Evolutionary conservation across 1,140 invertebrate species (phyloP).

Genomic region (Ips nitidus): DNA sequence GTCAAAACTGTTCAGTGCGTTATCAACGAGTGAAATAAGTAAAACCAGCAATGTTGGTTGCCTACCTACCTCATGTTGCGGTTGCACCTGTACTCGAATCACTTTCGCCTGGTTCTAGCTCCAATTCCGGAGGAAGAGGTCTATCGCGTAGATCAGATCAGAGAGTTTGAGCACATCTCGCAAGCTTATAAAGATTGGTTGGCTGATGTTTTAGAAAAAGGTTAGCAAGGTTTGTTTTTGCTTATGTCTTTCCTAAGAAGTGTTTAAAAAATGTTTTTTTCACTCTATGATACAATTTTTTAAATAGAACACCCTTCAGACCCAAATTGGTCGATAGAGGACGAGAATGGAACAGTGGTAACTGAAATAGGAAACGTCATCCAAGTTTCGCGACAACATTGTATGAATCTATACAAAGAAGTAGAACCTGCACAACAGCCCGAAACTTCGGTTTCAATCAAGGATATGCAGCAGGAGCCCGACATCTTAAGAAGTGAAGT

Average conservation of each 20-base stretch:
- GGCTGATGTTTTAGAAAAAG: constrained; percentile 70
- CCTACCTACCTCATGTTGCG: constrained; percentile 54
- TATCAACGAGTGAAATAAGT: constrained; percentile 6
- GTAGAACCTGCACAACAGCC: too few relatives aligned
- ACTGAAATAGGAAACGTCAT: too few relatives aligned
- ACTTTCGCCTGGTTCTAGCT: constrained; percentile 59
- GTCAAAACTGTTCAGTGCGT: constrained; percentile 10
- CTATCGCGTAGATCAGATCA: constrained; percentile 78
- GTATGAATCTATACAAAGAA: too few relatives aligned
- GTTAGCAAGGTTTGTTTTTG: constrained; percentile 51
- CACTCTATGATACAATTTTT: too few relatives aligned
- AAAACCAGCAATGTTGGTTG: constrained; percentile 29
- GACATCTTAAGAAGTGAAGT: too few relatives aligned
- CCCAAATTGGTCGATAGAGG: too few relatives aligned
- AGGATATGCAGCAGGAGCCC: too few relatives aligned
- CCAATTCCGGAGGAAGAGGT: constrained; percentile 60
- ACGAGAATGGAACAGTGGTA: too few relatives aligned
- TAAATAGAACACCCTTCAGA: too few relatives aligned
- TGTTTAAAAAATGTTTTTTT: too few relatives aligned
- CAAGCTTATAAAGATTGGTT: constrained; percentile 72
- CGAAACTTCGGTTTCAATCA: too few relatives aligned
- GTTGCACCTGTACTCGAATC: constrained; percentile 78
- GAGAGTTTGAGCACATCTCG: constrained; percentile 78
- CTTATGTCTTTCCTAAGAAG: not conserved
- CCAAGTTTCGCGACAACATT: too few relatives aligned